These are phyloP conservation scores for Neoseiulus cucumeris DNA, from an alignment of 1,140 invertebrate species.

Conservation along the genomic window DNA sequence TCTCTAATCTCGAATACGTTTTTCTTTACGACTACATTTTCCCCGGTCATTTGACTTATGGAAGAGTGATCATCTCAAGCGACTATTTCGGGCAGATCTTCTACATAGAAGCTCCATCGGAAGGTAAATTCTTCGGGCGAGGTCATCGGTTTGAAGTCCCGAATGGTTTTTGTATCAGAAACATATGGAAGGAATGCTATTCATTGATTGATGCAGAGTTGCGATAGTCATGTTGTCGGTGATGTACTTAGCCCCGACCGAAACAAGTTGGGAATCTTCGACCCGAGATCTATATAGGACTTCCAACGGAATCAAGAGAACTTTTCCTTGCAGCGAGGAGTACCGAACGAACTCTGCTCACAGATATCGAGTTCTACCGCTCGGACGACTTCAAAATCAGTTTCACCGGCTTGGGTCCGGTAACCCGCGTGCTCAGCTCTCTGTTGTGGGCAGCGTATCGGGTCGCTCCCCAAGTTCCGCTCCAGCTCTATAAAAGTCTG, in stretches of 20 bases:
- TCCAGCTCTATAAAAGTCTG: neutral
- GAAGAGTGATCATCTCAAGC: neutral
- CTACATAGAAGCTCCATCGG: neutral
- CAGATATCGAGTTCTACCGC: neutral
- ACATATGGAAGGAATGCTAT: too few species aligned
- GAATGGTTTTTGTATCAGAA: too few species aligned
- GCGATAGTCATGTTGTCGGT: too few species aligned
- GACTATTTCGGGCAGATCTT: neutral
- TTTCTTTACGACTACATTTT: conserved; percentile 3
- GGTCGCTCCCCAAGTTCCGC: neutral
- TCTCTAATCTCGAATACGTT: neutral
- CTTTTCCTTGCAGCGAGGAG: neutral
- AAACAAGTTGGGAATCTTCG: too few species aligned
- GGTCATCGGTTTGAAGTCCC: too few species aligned
- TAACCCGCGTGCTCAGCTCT: neutral
- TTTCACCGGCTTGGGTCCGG: neutral
- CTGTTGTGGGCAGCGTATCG: neutral
- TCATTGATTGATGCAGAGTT: too few species aligned
- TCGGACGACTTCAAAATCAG: conserved; percentile 6
- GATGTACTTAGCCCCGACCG: too few species aligned
- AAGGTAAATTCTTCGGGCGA: neutral
- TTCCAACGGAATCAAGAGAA: neutral
- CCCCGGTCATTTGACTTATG: neutral
- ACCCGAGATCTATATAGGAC: too few species aligned
- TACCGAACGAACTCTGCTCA: neutral